phyloP scores from a whole-genome alignment of 2,797 vertebrate species.

The Karalla daura region DNA sequence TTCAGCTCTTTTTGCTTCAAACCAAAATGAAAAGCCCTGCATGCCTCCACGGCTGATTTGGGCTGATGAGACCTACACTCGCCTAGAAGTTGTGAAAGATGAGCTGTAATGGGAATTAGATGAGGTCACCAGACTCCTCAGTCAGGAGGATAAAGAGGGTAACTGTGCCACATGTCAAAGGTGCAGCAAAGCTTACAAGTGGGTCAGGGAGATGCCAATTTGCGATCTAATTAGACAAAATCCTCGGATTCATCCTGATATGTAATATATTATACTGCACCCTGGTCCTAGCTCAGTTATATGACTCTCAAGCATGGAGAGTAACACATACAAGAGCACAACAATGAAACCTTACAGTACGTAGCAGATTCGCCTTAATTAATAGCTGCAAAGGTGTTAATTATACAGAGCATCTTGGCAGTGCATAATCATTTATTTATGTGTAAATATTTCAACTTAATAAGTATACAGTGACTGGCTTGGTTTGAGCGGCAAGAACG shows the following conservation, averaged over 20 bases:
- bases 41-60: not conserved
- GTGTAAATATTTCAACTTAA: too few species aligned
- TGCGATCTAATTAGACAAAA: not conserved
- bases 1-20: not conserved
- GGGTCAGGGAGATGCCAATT: not conserved
- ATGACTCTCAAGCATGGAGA: not conserved
- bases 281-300: not conserved
- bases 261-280: not conserved
- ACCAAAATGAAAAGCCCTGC: not conserved
- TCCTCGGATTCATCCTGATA: not conserved
- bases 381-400: too few species aligned
- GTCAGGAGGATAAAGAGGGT: not conserved
- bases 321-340: not conserved
- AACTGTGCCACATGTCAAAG: not conserved
- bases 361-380: too few species aligned
- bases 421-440: too few species aligned
- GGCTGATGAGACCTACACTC: conserved; percentile 6
- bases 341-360: too few species aligned
- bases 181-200: not conserved
- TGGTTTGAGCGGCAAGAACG: too few species aligned
- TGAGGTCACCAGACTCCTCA: not conserved
- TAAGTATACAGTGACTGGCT: too few species aligned
- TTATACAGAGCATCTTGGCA: too few species aligned
- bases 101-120: not conserved
- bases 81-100: not conserved